A percentile compares a stretch with the other conserved stretches of the same genome.
phyloP scores from a whole-genome alignment of 1,140 invertebrate genomes.

The Cotesia chilonis region DNA sequence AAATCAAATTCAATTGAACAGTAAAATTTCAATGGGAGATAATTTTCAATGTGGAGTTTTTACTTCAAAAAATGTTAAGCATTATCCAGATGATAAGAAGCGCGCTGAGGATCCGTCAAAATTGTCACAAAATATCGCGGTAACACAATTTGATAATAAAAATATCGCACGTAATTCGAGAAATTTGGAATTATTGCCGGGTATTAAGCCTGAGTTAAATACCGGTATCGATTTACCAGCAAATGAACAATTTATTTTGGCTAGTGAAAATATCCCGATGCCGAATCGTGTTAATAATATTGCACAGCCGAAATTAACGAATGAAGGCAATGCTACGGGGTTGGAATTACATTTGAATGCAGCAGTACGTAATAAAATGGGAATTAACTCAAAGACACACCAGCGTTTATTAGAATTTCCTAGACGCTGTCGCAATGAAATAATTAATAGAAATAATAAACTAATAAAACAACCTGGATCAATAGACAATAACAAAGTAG shows the following conservation, averaged over 20 bases:
- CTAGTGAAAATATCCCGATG: too few species aligned
- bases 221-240: slow-evolving; percentile 45
- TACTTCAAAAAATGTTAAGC: slow-evolving; percentile 60
- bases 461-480: too few species aligned
- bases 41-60: slow-evolving; percentile 60
- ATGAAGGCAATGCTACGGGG: background rate
- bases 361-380: too few species aligned
- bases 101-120: slow-evolving; percentile 53
- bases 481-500: slow-evolving; percentile 42
- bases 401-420: too few species aligned
- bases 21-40: slow-evolving; percentile 52
- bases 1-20: slow-evolving; percentile 50
- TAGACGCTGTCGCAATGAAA: too few species aligned
- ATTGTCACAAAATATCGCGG: slow-evolving; percentile 54
- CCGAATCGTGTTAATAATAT: too few species aligned
- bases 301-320: background rate
- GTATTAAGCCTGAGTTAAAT: slow-evolving; percentile 35
- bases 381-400: too few species aligned
- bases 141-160: slow-evolving; percentile 53
- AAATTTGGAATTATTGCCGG: slow-evolving; percentile 44
- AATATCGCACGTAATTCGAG: slow-evolving; percentile 54
- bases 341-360: too few species aligned
- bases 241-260: background rate
- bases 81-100: slow-evolving; percentile 59
- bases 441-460: too few species aligned